These are phyloP conservation scores for Eupeodes luniger DNA, from an alignment of 2,888 invertebrate genomes.

Conservation along the genomic window DNA sequence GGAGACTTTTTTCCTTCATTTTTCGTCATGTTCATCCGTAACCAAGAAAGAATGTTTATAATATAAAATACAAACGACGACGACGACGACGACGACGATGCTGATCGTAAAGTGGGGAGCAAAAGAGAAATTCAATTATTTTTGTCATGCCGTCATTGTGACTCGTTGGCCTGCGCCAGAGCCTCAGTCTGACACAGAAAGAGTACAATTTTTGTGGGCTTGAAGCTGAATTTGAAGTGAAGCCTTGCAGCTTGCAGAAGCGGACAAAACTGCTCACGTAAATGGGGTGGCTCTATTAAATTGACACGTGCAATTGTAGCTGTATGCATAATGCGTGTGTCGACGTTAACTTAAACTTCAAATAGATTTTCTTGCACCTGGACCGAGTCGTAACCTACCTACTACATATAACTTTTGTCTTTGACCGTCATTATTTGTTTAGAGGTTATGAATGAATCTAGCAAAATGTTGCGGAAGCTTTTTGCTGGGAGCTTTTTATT, in stretches of 20 bases:
- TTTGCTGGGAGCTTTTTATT: constrained; percentile 51
- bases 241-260: constrained; percentile 6
- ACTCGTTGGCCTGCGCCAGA: constrained; percentile 43
- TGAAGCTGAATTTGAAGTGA: neutral
- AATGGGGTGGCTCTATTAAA: constrained; percentile 54
- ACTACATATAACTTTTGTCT: constrained; percentile 38
- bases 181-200: constrained; percentile 49
- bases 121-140: constrained; percentile 65
- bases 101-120: constrained; percentile 23
- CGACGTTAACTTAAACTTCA: neutral
- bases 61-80: neutral
- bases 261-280: constrained; percentile 33
- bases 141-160: constrained; percentile 66
- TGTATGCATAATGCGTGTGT: neutral
- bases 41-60: constrained; percentile 71
- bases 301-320: constrained; percentile 60
- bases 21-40: constrained; percentile 73
- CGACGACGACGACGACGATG: constrained; percentile 32
- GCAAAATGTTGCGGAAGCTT: constrained; percentile 32
- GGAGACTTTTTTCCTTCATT: constrained; percentile 43
- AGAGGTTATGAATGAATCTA: constrained; percentile 70
- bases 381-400: constrained; percentile 3
- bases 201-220: constrained; percentile 18
- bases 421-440: constrained; percentile 65
- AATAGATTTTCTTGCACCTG: constrained; percentile 56